Percentiles rank a stretch among this genome's conserved stretches.
These are phyloP conservation scores for Drosophila suboccidentalis DNA, from an alignment of 2,888 invertebrate genomes.

Conservation along the genomic window DNA sequence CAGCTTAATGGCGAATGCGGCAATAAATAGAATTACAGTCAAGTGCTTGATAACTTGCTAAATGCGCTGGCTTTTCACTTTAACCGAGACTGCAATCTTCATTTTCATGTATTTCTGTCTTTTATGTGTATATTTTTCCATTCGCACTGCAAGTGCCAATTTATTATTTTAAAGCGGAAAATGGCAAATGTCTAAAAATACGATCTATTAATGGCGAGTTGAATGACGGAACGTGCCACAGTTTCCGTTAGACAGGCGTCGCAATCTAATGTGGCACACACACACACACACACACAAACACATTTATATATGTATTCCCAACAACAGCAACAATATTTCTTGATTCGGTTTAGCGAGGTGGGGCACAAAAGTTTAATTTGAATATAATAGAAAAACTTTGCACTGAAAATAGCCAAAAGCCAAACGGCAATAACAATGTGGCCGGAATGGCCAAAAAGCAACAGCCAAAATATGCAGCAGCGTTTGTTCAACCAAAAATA, in stretches of 20 bases:
- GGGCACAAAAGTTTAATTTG: constrained; percentile 75
- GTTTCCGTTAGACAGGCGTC: constrained; percentile 38
- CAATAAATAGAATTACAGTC: constrained; percentile 78
- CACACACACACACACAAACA: neutral
- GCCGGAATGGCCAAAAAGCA: constrained; percentile 37
- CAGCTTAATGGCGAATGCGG: constrained; percentile 68
- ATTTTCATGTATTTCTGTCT: constrained; percentile 1
- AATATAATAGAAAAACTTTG: constrained; percentile 81
- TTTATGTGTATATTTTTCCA: neutral
- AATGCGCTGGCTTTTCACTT: constrained; percentile 49
- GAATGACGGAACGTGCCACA: constrained; percentile 69
- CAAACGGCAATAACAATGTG: constrained; percentile 61
- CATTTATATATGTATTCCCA: constrained; percentile 18
- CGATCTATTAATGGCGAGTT: constrained; percentile 48
- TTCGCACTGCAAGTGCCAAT: constrained; percentile 37
- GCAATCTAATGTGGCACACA: constrained; percentile 39
- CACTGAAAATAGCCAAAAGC: constrained; percentile 60
- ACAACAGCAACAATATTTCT: constrained; percentile 62
- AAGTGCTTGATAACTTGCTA: constrained; percentile 76
- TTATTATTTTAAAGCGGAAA: constrained; percentile 57
- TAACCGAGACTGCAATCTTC: constrained; percentile 28
- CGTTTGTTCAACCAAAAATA: constrained; percentile 52
- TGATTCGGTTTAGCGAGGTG: constrained; percentile 31
- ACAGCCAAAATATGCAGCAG: constrained; percentile 46
- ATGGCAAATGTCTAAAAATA: constrained; percentile 33